Evolutionary conservation across 2,113 vertebrate species (phyloP), one percentile per base, ranked within the genome.

Genomic region (Boleophthalmus pectinirostris): DNA sequence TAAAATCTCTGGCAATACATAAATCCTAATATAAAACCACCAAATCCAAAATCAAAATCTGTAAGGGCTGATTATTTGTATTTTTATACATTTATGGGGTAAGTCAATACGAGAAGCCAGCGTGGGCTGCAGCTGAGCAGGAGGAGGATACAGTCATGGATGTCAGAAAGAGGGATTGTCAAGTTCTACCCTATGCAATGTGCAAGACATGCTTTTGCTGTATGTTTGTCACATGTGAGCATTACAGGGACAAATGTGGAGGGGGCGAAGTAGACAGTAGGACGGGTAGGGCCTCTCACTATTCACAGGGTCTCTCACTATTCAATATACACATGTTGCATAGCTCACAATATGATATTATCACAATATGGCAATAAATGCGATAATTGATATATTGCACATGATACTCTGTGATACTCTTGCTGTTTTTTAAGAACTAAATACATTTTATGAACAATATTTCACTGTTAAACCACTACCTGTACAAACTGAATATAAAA

Each of bases 141-240:
- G 57, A 21, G 75, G 70, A 54, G 73, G 75, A 74, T 43, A 38
- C 67, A 76, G 80, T 74, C 73, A 79, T 38, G 51, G 73, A 72
- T 82, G 75, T 81, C 73, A 77, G 75, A 35, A 38, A 67, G 68
- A 76, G 71, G 70, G 72, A 82, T 43, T 66, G 54, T 69, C 35
- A 76, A 69, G 66, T 47, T 25, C 5, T 66, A 67, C 56, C 49
- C 73, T 69, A 75, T 68, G 65, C 6, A 79, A 74, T 66, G 69
- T 57, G 73, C 80, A 84, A 43, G 57, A 71, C 54, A 21, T 53
- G 66, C 12, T 60, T 71, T 43, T 67, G 38, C 29, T 70, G 58
- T 61, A 72, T 1, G 53, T 70, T 70, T 74, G 69, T 71, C 49
- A 68, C 51, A 68, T 82, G 84, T 81, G 72, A 82, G 69, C 18